Percentiles rank a stretch among this genome's conserved stretches.
phyloP scores from a whole-genome alignment of 2,113 vertebrate genomes.

The Zapornia atra region DNA sequence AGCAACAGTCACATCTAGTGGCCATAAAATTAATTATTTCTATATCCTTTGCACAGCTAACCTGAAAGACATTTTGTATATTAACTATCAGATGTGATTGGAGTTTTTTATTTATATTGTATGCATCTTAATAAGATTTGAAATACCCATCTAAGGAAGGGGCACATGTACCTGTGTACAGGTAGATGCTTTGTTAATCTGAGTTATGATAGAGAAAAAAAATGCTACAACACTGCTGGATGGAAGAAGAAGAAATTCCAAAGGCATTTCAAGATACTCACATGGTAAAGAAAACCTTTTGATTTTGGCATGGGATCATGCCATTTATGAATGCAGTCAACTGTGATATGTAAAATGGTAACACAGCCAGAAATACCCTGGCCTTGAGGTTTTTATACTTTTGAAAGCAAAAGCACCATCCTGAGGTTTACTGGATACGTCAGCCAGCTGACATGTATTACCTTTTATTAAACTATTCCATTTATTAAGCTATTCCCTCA shows the following conservation, averaged over 20 bases:
- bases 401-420: neutral
- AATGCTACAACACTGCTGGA: neutral
- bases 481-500: neutral
- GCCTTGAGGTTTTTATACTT: neutral
- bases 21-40: neutral
- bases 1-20: conserved; percentile 53
- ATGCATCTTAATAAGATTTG: neutral
- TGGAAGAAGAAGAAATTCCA: neutral
- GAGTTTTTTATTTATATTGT: neutral
- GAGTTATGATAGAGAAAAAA: neutral
- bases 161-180: neutral
- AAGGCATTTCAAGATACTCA: neutral
- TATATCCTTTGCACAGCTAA: neutral
- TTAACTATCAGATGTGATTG: neutral
- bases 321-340: neutral
- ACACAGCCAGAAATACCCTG: neutral
- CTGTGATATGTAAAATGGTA: neutral
- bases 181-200: neutral
- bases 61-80: neutral
- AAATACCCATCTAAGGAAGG: neutral
- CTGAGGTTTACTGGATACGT: neutral
- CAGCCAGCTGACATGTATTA: neutral
- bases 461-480: neutral
- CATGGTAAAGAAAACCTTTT: neutral
- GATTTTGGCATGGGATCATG: neutral